A percentile compares a stretch with the other conserved stretches of the same genome.
Evolutionary conservation across 2,113 vertebrate genomes (phyloP).

Genomic region (Rafetus swinhoei): DNA sequence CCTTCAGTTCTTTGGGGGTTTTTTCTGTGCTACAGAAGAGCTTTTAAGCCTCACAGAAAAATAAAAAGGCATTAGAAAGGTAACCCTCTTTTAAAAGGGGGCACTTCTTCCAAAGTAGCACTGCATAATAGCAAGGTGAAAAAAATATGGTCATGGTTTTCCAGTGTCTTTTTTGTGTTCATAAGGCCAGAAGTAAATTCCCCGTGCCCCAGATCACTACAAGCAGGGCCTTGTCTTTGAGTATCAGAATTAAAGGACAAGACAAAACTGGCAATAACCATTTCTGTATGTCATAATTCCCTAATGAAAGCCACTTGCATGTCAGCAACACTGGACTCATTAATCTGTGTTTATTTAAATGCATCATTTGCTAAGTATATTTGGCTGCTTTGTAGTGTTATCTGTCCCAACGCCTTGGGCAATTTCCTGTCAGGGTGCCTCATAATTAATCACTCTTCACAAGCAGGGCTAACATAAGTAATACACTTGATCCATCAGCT

Average conservation of each 20-base stretch:
- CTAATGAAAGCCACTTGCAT: neutral
- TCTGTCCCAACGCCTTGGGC: neutral
- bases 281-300: neutral
- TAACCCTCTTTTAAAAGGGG: neutral
- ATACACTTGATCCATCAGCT: neutral
- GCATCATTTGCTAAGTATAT: neutral
- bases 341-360: slow-evolving; percentile 21
- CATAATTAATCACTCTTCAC: slow-evolving; percentile 14
- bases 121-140: neutral
- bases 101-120: neutral
- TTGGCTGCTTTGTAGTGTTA: neutral
- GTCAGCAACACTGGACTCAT: neutral
- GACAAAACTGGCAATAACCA: neutral
- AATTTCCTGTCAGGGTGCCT: slow-evolving; percentile 3
- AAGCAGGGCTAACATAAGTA: neutral
- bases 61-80: neutral
- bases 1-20: neutral
- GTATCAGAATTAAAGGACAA: slow-evolving; percentile 1
- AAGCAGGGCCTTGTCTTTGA: neutral
- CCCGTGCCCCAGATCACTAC: neutral
- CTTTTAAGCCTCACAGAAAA: neutral
- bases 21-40: neutral
- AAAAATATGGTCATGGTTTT: neutral
- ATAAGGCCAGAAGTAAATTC: neutral
- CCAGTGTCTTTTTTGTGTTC: neutral